phyloP scores from a whole-genome alignment of 2,888 invertebrate genomes.

The Acanthoscelides obtectus region DNA sequence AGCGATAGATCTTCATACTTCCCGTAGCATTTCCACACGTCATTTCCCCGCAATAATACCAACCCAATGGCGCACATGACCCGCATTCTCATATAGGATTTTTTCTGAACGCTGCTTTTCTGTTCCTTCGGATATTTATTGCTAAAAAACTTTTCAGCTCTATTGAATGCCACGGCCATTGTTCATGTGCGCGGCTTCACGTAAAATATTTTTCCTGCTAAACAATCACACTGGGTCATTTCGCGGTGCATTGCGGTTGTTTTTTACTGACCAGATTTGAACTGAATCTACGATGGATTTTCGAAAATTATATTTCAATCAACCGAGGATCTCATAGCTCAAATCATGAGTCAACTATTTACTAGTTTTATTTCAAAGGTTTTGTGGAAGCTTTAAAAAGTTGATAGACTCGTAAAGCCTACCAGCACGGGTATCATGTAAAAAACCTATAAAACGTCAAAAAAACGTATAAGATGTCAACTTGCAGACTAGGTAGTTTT shows the following conservation, averaged over 20 bases:
- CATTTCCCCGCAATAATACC: background rate
- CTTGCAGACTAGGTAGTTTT: too few species aligned
- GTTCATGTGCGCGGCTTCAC: background rate
- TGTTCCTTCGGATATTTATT: background rate
- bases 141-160: background rate
- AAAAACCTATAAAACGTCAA: too few species aligned
- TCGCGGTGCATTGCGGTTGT: background rate
- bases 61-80: background rate
- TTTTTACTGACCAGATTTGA: background rate
- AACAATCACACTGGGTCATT: background rate
- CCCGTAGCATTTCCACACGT: background rate
- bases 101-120: background rate
- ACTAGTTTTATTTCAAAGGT: too few species aligned
- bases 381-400: too few species aligned
- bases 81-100: background rate
- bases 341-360: too few species aligned
- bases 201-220: background rate
- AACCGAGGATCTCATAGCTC: too few species aligned
- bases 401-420: too few species aligned
- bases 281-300: background rate
- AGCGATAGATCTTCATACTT: background rate
- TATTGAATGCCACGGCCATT: background rate
- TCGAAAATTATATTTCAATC: background rate
- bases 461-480: too few species aligned
- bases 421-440: too few species aligned